Percentiles rank a stretch among this genome's conserved stretches.
These are phyloP conservation scores for Odontocerum albicorne DNA, from an alignment of 2,888 invertebrate species.

Conservation along the genomic window DNA sequence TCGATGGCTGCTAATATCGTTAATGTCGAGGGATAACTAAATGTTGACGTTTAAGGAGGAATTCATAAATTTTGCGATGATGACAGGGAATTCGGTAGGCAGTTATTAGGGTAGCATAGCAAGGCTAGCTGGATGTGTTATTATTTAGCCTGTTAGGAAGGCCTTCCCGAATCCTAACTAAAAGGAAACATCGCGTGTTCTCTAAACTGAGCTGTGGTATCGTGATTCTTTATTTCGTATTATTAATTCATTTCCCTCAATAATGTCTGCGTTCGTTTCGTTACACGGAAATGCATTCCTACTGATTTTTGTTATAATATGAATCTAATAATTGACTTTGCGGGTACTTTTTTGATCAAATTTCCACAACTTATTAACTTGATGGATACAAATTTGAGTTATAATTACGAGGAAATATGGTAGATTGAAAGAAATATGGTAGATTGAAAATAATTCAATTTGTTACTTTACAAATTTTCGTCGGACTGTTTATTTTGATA, in stretches of 20 bases:
- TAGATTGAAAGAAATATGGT: no score
- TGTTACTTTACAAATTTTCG: no score
- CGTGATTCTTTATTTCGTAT: constrained; percentile 25
- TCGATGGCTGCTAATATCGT: no score
- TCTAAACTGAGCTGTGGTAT: constrained; percentile 8
- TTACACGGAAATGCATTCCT: constrained; percentile 24
- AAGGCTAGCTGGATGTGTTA: not conserved
- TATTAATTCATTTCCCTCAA: constrained; percentile 24
- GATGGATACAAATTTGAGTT: no score
- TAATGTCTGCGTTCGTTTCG: constrained; percentile 19
- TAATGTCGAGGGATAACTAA: no score
- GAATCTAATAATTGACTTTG: constrained; percentile 14
- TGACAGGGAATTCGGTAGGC: not conserved
- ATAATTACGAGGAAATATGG: no score
- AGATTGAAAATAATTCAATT: no score
- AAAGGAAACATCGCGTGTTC: constrained; percentile 24
- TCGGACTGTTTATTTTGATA: no score
- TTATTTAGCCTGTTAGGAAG: not conserved
- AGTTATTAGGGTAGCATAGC: constrained; percentile 11
- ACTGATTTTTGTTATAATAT: constrained; percentile 28
- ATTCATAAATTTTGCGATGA: no score
- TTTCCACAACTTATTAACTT: no score
- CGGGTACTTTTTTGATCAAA: not conserved
- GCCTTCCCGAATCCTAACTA: not conserved
- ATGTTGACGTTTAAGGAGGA: no score